phyloP scores from a whole-genome alignment of 2,888 invertebrate genomes.

The Thera britannica region DNA sequence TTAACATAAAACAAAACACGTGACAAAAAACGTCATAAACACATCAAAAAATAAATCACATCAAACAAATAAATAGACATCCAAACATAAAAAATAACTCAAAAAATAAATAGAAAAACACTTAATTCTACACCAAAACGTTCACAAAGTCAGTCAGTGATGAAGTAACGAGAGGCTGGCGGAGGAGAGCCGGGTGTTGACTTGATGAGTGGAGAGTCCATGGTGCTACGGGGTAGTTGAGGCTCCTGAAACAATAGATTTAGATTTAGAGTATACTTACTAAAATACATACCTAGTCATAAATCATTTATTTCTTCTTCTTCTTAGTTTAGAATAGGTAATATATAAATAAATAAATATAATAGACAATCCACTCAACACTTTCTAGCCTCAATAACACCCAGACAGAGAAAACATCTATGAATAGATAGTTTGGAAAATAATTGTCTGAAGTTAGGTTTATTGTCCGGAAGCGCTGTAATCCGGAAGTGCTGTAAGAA shows the following conservation, averaged over 20 bases:
- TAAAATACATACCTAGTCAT: too few relatives aligned
- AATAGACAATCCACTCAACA: too few relatives aligned
- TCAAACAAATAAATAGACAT: constrained; percentile 12
- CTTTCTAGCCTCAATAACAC: too few relatives aligned
- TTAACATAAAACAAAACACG: constrained; percentile 10
- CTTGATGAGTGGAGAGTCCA: constrained; percentile 59
- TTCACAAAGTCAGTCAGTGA: constrained; percentile 1
- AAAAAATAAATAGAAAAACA: constrained; percentile 8
- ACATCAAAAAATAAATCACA: constrained; percentile 20
- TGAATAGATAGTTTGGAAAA: too few relatives aligned
- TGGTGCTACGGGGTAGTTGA: constrained; percentile 54
- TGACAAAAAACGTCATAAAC: constrained; percentile 9
- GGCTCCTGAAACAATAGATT: constrained; percentile 49
- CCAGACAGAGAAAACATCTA: too few relatives aligned
- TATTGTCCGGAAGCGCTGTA: too few relatives aligned
- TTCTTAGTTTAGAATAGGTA: too few relatives aligned
- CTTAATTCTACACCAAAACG: constrained; percentile 1
- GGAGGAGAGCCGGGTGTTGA: constrained; percentile 47
- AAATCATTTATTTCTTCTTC: too few relatives aligned
- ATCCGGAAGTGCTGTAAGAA: too few relatives aligned
- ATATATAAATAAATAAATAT: too few relatives aligned
- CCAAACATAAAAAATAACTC: constrained; percentile 1
- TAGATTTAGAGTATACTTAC: too few relatives aligned
- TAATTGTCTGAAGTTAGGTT: too few relatives aligned
- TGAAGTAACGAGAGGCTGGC: constrained; percentile 4